Evolutionary conservation across 2,797 vertebrate genomes (phyloP), one percentile per base, ranked within the genome.

Genomic region (Lepilemur ruficaudatus): DNA sequence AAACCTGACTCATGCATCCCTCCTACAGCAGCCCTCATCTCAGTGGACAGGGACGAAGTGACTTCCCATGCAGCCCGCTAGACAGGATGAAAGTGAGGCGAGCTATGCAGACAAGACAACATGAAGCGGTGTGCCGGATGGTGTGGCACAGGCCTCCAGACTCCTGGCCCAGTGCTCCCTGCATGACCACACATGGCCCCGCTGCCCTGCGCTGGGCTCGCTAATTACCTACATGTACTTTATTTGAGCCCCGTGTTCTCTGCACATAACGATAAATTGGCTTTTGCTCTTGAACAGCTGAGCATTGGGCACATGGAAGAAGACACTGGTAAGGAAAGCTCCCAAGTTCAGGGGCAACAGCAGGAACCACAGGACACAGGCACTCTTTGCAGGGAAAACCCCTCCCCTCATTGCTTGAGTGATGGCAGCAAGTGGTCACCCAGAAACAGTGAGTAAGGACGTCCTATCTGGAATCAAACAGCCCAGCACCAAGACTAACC

Each of bases 201-300:
- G 81, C 75, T 30, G 4, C 20, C n/a, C 32, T 20, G 18, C 20
- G 0, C 55, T n/a, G 65, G 43, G 55, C 38, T 75, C 41, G 32
- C 35, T 75, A 38, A 82, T 13, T 32, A 12, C 73, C 76, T 79
- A 7, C 7, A 46, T 65, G 38, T 23, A 5, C 32, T 48, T 48
- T 46, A 23, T 67, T 50, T 50, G 35, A 85, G 25, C 48, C 67
- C 35, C 52, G 11, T 4, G 30, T 57, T 91, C 38, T 91, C 22
- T 6, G 87, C 59, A 87, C 67, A 43, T 5, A 23, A 61, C 4
- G 28, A 86, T 17, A 89, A 78, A 59, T 35, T 28, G 48, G 35
- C 9, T 73, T 93, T 88, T 55, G 67, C 14, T 75, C 67, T 93
- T n/a, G 46, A 95, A 85, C 23, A 90, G 30, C 25, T 63, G 48